Conservation (phyloP, 2,113 vertebrate genomes). For the Toxotes chatareus region DNA sequence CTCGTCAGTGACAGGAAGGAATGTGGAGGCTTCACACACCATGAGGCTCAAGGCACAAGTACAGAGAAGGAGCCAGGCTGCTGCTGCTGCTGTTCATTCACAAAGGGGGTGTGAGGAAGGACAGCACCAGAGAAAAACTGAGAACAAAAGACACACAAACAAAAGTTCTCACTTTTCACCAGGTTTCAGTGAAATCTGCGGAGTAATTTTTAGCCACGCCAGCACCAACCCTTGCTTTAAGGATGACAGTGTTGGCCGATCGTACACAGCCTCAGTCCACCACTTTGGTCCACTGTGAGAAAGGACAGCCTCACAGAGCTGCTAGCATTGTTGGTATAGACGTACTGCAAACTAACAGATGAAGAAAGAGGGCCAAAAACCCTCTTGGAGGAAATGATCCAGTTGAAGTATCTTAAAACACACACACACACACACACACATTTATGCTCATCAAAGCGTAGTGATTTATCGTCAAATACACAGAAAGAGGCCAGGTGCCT, state of each 20-base stretch:
- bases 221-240: background rate
- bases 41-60: slow-evolving; percentile 47
- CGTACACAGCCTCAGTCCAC: no score
- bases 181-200: background rate
- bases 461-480: no score
- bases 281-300: background rate
- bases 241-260: no score
- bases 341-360: background rate
- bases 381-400: background rate
- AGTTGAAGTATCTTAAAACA: background rate
- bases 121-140: background rate
- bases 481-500: background rate
- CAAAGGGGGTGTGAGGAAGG: slow-evolving; percentile 16
- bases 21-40: slow-evolving; percentile 67
- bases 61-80: background rate
- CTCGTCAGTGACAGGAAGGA: slow-evolving; percentile 69
- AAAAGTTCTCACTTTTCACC: background rate
- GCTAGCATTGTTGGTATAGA: background rate
- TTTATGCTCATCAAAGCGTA: background rate
- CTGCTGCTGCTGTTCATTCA: slow-evolving; percentile 12
- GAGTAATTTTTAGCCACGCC: no score
- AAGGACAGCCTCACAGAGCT: background rate
- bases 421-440: no score
- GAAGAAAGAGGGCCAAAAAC: background rate
- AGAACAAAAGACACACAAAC: background rate